Evolutionary conservation across 2,113 vertebrate species (phyloP), one percentile per base, ranked within the genome.

Genomic region (Tichodroma muraria): DNA sequence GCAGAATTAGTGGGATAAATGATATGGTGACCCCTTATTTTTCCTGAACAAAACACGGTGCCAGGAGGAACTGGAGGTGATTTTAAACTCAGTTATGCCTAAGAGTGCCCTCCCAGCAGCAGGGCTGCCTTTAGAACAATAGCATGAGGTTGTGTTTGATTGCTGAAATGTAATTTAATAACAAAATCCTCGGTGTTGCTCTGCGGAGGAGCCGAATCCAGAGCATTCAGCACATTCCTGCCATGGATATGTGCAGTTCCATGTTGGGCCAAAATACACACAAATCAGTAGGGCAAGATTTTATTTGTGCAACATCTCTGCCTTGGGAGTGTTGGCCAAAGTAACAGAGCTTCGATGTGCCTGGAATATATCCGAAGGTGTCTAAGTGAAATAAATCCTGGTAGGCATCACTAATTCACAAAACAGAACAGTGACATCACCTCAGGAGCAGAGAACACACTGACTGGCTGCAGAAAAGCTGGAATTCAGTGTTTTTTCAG

Each of bases 221-320:
- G 82, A 94, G 38, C 71, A 18, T 40, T 94, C 94, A 96, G 95
- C 96, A 95, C 94, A 94, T 95, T 94, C 90, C 85, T 96, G 63
- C 89, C 68, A 31, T 8, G 56, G 93, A 68, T 77, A 88, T 69
- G 78, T 89, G 66, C 78, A 92, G 66, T 7, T 31, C 54, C 49
- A 3, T 5, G 19, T 47, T 13, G 80, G 90, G 91, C 89, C 95
- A 93, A 95, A 91, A 72, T 14, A 93, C 89, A 94, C 89, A 95
- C 44, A 40, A 2, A 72, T 47, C 49, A 23, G 66, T 21, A 8
- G 79, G 86, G 63, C 40, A 72, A 31, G 47, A 91, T 59, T 79
- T 60, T 49, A 42, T 90, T 61, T 44, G 33, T 76, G 86, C 4
- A 2, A 57, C 77, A 80, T 71, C 77, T 45, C 80, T 53, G 42